Percentiles rank a stretch among this genome's conserved stretches.
Evolutionary conservation across 2,888 invertebrate species (phyloP).

Genomic region (Ischnus inquisitorius): DNA sequence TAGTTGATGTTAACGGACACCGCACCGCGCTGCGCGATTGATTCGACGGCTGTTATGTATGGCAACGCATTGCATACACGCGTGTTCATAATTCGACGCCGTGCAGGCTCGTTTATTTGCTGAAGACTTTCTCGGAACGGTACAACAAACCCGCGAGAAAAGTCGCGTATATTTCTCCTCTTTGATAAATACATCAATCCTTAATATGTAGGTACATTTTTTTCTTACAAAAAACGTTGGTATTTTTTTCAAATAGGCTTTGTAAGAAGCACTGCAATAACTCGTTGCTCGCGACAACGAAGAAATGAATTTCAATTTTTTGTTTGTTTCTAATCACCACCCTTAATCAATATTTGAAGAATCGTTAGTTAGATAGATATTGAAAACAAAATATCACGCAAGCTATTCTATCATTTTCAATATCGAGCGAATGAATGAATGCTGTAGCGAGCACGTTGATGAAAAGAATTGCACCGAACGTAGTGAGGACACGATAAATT

Average conservation of each 20-base stretch:
- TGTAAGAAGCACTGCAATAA: no score
- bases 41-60: background rate
- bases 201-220: background rate
- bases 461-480: background rate
- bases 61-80: background rate
- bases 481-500: background rate
- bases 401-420: background rate
- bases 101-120: background rate
- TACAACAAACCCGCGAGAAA: background rate
- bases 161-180: no score
- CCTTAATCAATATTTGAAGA: background rate
- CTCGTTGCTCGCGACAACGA: background rate
- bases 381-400: background rate
- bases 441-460: background rate
- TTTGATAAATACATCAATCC: background rate
- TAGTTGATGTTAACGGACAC: slow-evolving; percentile 32
- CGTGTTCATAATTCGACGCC: background rate
- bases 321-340: no score
- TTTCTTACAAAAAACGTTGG: background rate
- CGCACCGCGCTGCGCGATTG: slow-evolving; percentile 21
- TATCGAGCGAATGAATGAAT: background rate
- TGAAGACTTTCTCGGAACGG: background rate
- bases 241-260: no score
- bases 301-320: background rate
- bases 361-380: background rate